phyloP scores from a whole-genome alignment of 2,797 vertebrate genomes.

The Scleropages formosus region DNA sequence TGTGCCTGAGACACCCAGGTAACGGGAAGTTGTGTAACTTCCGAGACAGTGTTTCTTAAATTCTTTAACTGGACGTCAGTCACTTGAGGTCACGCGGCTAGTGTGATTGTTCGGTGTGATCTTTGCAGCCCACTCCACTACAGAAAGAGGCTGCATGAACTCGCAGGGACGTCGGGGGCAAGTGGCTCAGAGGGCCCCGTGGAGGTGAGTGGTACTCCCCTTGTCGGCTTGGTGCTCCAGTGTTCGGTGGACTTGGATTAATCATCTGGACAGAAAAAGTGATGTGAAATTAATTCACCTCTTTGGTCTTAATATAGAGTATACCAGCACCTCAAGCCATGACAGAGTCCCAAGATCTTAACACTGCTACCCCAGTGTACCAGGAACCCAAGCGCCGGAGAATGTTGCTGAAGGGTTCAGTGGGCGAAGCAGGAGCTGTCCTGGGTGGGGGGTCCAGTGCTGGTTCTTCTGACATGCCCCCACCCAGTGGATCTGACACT shows the following conservation, averaged over 20 bases:
- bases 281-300: neutral
- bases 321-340: neutral
- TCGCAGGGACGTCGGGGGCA: neutral
- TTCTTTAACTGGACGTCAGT: neutral
- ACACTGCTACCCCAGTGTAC: slow-evolving; percentile 33
- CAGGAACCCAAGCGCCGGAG: slow-evolving; percentile 58
- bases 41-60: neutral
- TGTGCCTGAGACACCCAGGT: slow-evolving; percentile 71
- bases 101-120: neutral
- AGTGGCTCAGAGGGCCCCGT: neutral
- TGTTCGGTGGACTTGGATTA: neutral
- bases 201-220: neutral
- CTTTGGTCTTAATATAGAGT: slow-evolving; percentile 21
- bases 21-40: slow-evolving; percentile 7
- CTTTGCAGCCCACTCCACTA: slow-evolving; percentile 35
- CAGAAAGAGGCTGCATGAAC: slow-evolving; percentile 28
- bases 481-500: slow-evolving; percentile 40
- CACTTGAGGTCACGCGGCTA: neutral
- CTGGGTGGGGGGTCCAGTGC: neutral
- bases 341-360: neutral
- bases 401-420: slow-evolving; percentile 25
- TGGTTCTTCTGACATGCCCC: neutral
- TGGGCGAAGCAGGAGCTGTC: too few relatives aligned
- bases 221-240: neutral
- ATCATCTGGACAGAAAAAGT: neutral